These are phyloP conservation scores for Thereva unica DNA, from an alignment of 2,888 invertebrate genomes.

Conservation along the genomic window DNA sequence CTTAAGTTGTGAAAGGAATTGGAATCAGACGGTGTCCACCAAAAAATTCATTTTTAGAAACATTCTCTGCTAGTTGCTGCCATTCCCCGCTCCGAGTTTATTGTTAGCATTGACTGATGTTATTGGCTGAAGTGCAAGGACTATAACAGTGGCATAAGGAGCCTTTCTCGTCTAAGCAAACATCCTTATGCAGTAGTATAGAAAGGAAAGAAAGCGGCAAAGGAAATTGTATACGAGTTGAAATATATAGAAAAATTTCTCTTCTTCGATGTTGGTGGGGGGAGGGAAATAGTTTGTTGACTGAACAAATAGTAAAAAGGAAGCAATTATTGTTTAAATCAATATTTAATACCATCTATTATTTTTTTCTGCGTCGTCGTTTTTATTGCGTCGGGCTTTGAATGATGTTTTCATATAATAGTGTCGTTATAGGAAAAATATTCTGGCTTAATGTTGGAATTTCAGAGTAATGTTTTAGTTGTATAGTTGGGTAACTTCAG, in stretches of 20 bases:
- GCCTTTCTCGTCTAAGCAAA: conserved; percentile 17
- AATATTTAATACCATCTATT: conserved; percentile 29
- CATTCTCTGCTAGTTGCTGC: conserved; percentile 10
- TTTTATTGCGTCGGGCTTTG: neutral
- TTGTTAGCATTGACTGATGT: conserved; percentile 25
- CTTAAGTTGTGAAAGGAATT: neutral
- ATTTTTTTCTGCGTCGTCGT: conserved; percentile 2
- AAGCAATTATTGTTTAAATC: conserved; percentile 36
- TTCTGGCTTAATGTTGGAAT: too few species aligned
- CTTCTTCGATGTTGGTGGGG: too few species aligned
- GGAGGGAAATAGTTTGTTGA: conserved; percentile 11
- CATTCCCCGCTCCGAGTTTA: conserved; percentile 5
- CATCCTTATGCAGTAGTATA: neutral
- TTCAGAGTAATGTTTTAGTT: too few species aligned
- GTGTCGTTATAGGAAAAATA: too few species aligned
- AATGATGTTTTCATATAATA: conserved; percentile 15
- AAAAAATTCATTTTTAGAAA: conserved; percentile 1
- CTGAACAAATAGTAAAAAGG: conserved; percentile 12
- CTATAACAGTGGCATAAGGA: neutral
- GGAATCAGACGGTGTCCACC: conserved; percentile 22
- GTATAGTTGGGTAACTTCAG: too few species aligned
- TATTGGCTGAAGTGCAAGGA: neutral
- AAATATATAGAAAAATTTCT: too few species aligned
- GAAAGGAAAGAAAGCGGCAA: too few species aligned
- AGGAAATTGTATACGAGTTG: too few species aligned